phyloP scores from a whole-genome alignment of 1,140 invertebrate species.

The Radopholus similis region DNA sequence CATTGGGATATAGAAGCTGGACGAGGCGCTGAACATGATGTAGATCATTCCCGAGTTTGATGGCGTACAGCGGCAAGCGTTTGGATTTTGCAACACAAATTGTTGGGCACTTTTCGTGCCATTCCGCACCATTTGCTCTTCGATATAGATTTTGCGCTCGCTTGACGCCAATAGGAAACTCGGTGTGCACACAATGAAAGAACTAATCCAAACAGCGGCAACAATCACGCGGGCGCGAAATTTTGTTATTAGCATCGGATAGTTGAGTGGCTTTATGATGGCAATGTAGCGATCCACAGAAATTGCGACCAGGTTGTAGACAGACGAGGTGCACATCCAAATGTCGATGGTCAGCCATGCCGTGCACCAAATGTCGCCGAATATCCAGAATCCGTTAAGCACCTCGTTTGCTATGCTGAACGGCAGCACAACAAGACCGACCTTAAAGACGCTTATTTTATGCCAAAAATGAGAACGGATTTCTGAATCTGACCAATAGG shows the following conservation, averaged over 20 bases:
- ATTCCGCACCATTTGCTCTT: slow-evolving; percentile 20
- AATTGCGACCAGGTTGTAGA: slow-evolving; percentile 83
- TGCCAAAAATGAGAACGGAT: neutral
- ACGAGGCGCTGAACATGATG: slow-evolving; percentile 87
- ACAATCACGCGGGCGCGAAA: slow-evolving; percentile 84
- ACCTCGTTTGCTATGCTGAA: slow-evolving; percentile 60
- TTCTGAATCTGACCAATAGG: slow-evolving; percentile 68
- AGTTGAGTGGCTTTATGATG: slow-evolving; percentile 94
- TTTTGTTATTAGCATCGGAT: slow-evolving; percentile 87
- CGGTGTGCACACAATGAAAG: slow-evolving; percentile 81
- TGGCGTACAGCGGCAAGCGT: slow-evolving; percentile 55
- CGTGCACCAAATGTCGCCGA: slow-evolving; percentile 59
- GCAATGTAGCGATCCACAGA: slow-evolving; percentile 73
- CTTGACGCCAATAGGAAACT: slow-evolving; percentile 52
- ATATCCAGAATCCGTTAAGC: slow-evolving; percentile 55
- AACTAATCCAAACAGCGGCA: slow-evolving; percentile 83
- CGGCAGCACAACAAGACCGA: slow-evolving; percentile 57
- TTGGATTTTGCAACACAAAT: slow-evolving; percentile 17
- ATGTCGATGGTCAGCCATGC: slow-evolving; percentile 94
- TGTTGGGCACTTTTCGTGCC: slow-evolving; percentile 14
- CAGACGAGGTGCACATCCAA: slow-evolving; percentile 90
- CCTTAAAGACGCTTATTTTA: slow-evolving; percentile 30
- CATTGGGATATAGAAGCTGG: slow-evolving; percentile 92
- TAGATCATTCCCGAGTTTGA: slow-evolving; percentile 77
- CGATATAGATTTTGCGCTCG: slow-evolving; percentile 33